Percentiles rank a stretch among this genome's conserved stretches.
phyloP scores from a whole-genome alignment of 2,888 invertebrate species.

The Rugalucina vietnamica region DNA sequence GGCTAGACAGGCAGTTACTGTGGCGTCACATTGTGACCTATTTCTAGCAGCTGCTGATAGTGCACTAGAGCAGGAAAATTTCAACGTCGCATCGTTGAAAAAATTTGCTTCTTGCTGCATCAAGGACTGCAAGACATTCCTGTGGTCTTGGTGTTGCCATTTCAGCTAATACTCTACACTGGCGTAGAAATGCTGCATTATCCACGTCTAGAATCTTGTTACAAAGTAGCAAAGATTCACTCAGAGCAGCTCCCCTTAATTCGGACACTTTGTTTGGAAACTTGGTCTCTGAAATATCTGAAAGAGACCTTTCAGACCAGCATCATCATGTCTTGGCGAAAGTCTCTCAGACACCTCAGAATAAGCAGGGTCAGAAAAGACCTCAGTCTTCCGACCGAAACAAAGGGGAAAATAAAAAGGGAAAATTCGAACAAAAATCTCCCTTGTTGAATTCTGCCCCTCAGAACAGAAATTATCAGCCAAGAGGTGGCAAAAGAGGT shows the following conservation, averaged over 20 bases:
- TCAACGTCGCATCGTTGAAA: neutral
- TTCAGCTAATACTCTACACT: neutral
- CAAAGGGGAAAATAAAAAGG: neutral
- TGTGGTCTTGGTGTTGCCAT: neutral
- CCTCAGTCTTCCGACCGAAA: neutral
- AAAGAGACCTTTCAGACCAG: neutral
- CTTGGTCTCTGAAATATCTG: neutral
- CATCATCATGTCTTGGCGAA: too few species aligned
- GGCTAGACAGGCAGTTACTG: neutral
- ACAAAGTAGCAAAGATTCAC: neutral
- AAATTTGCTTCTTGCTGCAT: neutral
- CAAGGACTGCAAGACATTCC: neutral
- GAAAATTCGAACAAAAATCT: neutral
- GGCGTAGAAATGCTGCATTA: neutral
- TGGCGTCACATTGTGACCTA: neutral
- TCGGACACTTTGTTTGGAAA: neutral
- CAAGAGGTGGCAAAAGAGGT: neutral
- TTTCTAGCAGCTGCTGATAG: neutral
- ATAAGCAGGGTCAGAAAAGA: neutral
- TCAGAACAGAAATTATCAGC: neutral
- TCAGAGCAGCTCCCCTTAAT: neutral
- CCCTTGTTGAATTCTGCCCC: neutral
- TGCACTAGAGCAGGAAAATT: neutral
- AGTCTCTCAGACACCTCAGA: too few species aligned
- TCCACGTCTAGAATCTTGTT: neutral